Base-by-base conservation (phyloP, 2,113 vertebrate genomes). In the Phrynosoma platyrhinos region DNA sequence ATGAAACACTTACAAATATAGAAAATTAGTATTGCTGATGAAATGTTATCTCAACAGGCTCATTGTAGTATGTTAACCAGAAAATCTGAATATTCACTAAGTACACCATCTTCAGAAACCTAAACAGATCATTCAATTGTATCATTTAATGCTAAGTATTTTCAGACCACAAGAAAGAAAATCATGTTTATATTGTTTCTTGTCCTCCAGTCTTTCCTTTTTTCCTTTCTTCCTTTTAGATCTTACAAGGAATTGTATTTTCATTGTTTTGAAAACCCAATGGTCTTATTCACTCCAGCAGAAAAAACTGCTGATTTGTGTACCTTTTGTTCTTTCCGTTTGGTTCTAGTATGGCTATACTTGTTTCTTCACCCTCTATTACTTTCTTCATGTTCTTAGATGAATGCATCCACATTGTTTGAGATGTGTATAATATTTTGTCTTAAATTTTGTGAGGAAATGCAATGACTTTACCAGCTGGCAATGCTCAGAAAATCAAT, bases 51-150 rank as follows among this genome's bases (percentile, higher is more conserved):
- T 94, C 74, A 18, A 12, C 72, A 87, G 88, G 58, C 30, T 90
- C 90, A 16, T 82, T 71, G 90, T 92, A 90, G 89, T 91, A 91
- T 94, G 87, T 16, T 88, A 75, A 85, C 81, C 86, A 68, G 83
- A 90, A 92, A 94, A 93, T 80, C 82, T 90, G 89, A 90, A 89
- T 79, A 64, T 21, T 47, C 58, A 74, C 87, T 86, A 94, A 69
- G 69, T 68, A 4, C 80, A 58, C 42, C 47, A 87, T 36, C 87
- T 91, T 52, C 82, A 86, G 89, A 92, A 84, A 52, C 62, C 52
- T 62, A 79, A 84, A 42, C 80, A 53, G 88, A 53, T 74, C 89
- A 68, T 32, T 9, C 36, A 23, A 13, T 68, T 13, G 23, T 86
- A 16, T 78, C 88, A 68, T 87, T 90, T 82, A 64, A 23, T 74